Percentiles rank a stretch among this genome's conserved stretches.
Conservation (phyloP, 2,797 vertebrate genomes). For the Micropoecilia bifurca region DNA sequence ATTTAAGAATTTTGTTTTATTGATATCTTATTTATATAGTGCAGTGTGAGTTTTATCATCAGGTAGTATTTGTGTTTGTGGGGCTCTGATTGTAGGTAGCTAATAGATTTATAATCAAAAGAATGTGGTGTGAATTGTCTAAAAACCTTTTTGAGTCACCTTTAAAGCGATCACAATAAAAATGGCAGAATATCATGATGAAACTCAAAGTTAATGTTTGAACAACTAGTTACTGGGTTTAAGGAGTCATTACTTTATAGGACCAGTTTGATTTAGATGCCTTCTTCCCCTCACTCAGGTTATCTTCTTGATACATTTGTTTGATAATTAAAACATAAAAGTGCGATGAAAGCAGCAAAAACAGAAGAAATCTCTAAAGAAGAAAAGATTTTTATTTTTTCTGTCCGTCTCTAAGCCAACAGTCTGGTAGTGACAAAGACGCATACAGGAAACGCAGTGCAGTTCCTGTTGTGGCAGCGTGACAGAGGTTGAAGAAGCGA, state of each 20-base stretch:
- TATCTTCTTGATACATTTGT: neutral
- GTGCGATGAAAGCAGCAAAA: neutral
- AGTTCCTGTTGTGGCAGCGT: conserved; percentile 8
- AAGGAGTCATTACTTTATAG: neutral
- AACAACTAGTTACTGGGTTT: neutral
- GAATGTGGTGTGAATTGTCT: neutral
- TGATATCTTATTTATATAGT: neutral
- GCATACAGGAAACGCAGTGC: conserved; percentile 27
- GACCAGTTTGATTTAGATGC: neutral
- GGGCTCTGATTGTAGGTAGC: neutral
- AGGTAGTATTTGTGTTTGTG: neutral
- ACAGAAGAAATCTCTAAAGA: neutral
- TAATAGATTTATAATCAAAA: neutral
- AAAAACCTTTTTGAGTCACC: neutral
- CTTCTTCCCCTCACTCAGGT: neutral
- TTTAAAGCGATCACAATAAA: neutral
- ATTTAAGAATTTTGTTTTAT: neutral
- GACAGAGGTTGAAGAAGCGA: conserved; percentile 22
- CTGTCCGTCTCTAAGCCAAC: neutral
- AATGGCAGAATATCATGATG: neutral
- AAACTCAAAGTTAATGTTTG: neutral
- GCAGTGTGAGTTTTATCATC: neutral
- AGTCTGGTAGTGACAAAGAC: conserved; percentile 16
- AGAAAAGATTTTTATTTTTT: neutral
- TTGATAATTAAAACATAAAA: neutral